Conservation (phyloP, 2,113 vertebrate species). For the Hippocampus barbouri region DNA sequence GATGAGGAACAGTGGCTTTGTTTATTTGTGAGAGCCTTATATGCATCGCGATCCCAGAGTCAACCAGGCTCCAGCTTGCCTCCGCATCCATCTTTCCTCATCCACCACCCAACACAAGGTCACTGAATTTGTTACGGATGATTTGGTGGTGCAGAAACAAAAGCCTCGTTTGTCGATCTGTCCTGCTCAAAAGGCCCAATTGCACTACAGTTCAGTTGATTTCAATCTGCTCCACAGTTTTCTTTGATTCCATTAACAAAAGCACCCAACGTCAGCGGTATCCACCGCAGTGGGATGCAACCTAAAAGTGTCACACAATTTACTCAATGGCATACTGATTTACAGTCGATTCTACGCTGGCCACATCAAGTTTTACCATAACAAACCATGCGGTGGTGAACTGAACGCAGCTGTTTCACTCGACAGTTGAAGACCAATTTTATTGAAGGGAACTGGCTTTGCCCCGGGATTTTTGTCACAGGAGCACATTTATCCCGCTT, state of each 20-base stretch:
- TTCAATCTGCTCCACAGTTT: background rate
- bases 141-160: conserved; percentile 25
- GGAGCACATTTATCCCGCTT: too few species aligned
- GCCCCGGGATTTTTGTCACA: too few species aligned
- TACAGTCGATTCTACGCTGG: too few species aligned
- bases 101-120: conserved; percentile 19
- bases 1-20: conserved; percentile 43
- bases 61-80: conserved; percentile 42
- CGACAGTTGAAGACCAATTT: too few species aligned
- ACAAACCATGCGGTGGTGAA: too few species aligned
- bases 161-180: conserved; percentile 34
- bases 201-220: background rate
- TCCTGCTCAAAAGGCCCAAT: conserved; percentile 3
- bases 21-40: conserved; percentile 36
- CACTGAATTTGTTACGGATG: background rate
- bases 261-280: background rate
- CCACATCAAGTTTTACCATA: too few species aligned
- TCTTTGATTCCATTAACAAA: background rate
- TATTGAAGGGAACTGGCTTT: too few species aligned
- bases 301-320: too few species aligned
- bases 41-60: conserved; percentile 35
- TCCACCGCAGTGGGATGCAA: too few species aligned
- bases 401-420: too few species aligned
- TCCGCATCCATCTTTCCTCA: conserved; percentile 4
- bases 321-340: too few species aligned